Conservation (phyloP, 2,797 vertebrate species). For the Phrynocephalus guinanensis region DNA sequence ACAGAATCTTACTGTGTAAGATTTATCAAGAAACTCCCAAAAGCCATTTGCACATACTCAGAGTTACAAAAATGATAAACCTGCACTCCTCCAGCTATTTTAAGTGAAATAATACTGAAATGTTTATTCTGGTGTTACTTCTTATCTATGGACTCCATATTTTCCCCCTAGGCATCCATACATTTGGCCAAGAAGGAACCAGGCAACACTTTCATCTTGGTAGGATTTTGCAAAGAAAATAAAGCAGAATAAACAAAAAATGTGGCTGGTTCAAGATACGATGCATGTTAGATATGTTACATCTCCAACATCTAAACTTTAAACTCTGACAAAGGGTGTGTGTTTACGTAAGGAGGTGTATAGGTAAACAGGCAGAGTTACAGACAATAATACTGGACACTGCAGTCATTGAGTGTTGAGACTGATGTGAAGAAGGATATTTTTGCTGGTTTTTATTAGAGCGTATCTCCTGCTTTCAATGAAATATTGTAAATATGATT, state of each 20-base stretch:
- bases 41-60: slow-evolving; percentile 11
- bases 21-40: slow-evolving; percentile 35
- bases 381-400: not conserved
- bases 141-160: slow-evolving; percentile 3
- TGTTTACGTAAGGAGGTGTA: too few species aligned
- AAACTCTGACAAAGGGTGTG: not conserved
- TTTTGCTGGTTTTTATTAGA: not conserved
- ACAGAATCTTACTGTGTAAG: not conserved
- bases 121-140: slow-evolving; percentile 5
- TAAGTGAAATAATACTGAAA: slow-evolving; percentile 22
- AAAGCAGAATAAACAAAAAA: not conserved
- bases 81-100: slow-evolving; percentile 21
- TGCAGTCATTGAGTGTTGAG: not conserved
- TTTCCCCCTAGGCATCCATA: slow-evolving; percentile 4
- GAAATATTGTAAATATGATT: slow-evolving; percentile 3
- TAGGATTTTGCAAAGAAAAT: not conserved
- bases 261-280: not conserved
- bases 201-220: not conserved
- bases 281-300: not conserved
- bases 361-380: too few species aligned
- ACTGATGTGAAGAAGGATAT: not conserved
- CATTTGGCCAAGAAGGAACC: slow-evolving; percentile 6
- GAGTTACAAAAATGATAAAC: slow-evolving; percentile 15
- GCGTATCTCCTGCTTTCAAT: not conserved
- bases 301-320: not conserved